These are phyloP conservation scores for Drosophila jambulina DNA, from an alignment of 1,140 invertebrate genomes.

Conservation along the genomic window DNA sequence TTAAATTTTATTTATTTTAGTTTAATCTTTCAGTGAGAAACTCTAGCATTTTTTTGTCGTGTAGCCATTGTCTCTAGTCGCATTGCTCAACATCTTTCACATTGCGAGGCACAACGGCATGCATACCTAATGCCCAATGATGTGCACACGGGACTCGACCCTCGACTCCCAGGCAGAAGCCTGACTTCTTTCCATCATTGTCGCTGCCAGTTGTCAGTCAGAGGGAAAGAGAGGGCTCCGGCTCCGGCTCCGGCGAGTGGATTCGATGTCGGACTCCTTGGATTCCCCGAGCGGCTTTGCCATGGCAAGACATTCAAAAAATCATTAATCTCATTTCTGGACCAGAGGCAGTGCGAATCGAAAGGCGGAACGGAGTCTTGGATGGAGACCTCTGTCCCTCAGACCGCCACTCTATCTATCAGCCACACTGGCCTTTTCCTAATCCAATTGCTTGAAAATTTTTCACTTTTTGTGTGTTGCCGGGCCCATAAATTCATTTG, in stretches of 20 bases:
- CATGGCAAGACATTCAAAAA: slow-evolving; percentile 59
- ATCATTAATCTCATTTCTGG: slow-evolving; percentile 59
- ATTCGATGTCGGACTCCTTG: slow-evolving; percentile 13
- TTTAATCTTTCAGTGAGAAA: rapidly evolving
- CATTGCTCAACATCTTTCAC: slow-evolving; percentile 71
- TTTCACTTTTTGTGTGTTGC: slow-evolving; percentile 29
- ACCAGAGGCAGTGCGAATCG: slow-evolving; percentile 13
- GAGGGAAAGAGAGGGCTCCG: background rate
- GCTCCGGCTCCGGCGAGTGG: slow-evolving; percentile 17
- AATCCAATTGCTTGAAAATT: slow-evolving; percentile 57
- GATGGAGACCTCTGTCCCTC: background rate
- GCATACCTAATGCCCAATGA: slow-evolving; percentile 81
- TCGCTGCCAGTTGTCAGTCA: slow-evolving; percentile 53
- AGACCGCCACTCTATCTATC: slow-evolving; percentile 20
- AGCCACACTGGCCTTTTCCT: slow-evolving; percentile 40
- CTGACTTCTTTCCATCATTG: slow-evolving; percentile 47
- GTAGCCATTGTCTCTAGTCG: slow-evolving; percentile 63
- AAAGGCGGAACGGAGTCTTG: slow-evolving; percentile 4
- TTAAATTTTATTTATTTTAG: background rate
- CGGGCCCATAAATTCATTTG: slow-evolving; percentile 69
- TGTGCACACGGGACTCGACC: slow-evolving; percentile 65
- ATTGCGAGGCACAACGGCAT: slow-evolving; percentile 66
- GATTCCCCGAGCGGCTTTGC: slow-evolving; percentile 15
- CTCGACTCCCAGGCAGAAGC: slow-evolving; percentile 26
- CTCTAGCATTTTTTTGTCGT: slow-evolving; percentile 2